Evolutionary conservation across 2,113 vertebrate genomes (phyloP).

Genomic region (Urocolius indicus): DNA sequence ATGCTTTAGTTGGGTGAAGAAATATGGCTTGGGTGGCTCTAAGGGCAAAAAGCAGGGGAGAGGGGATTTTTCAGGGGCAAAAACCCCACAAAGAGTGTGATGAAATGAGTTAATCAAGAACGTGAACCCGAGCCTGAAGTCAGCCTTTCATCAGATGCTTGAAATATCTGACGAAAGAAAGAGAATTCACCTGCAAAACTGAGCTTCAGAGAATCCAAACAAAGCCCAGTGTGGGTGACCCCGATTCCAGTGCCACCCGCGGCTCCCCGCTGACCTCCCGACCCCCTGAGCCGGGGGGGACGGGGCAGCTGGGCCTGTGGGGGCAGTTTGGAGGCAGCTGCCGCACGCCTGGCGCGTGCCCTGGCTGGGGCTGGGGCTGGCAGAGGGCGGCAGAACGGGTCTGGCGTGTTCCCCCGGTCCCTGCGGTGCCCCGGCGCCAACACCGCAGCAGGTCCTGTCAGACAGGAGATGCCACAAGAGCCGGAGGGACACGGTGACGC

Average conservation of each 20-base stretch:
- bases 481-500: rapidly evolving
- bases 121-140: no score
- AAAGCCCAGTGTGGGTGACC: background rate
- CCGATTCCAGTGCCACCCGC: background rate
- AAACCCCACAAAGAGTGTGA: rapidly evolving
- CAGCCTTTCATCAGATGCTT: background rate
- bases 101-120: no score
- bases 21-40: background rate
- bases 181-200: background rate
- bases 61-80: background rate
- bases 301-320: rapidly evolving
- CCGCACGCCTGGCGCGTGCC: rapidly evolving
- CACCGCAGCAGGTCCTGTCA: background rate
- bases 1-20: background rate
- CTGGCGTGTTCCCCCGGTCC: rapidly evolving
- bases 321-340: background rate
- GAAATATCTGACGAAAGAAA: background rate
- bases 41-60: background rate
- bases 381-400: background rate
- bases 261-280: background rate
- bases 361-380: background rate
- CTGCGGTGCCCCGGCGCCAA: rapidly evolving
- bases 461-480: rapidly evolving
- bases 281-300: background rate
- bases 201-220: background rate